phyloP scores from a whole-genome alignment of 2,113 vertebrate genomes.

The Lasiurus borealis region DNA sequence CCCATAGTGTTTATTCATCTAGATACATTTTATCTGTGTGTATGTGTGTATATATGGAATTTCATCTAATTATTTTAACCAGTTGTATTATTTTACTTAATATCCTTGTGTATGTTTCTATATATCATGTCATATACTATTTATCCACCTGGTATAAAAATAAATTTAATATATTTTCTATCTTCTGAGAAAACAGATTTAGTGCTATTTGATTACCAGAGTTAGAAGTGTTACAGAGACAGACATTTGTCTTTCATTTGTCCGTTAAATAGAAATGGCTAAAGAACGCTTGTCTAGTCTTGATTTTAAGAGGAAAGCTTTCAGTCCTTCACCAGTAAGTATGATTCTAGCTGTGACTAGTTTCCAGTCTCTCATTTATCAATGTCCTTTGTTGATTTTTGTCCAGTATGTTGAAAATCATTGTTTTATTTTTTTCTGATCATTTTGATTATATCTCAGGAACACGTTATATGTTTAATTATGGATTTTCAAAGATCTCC shows the following conservation, averaged over 20 bases:
- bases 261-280: background rate
- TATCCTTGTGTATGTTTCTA: background rate
- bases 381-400: background rate
- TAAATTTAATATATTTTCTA: background rate
- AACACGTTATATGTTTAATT: background rate
- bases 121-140: background rate
- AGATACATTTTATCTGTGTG: background rate
- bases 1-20: background rate
- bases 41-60: background rate
- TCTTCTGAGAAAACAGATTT: background rate
- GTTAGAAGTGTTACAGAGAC: background rate
- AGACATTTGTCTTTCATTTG: background rate
- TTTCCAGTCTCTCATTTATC: background rate
- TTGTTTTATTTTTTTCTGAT: background rate
- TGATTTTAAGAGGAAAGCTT: background rate
- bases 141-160: background rate
- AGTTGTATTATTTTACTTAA: background rate
- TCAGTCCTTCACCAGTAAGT: background rate
- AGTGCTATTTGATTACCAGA: background rate
- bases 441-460: conserved; percentile 3
- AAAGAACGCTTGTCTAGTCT: background rate
- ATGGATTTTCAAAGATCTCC: background rate
- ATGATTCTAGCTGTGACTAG: background rate
- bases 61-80: background rate
- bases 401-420: background rate